Base-by-base conservation (phyloP, 2,113 vertebrate genomes). In the Gnathonemus echidnorhynchus region DNA sequence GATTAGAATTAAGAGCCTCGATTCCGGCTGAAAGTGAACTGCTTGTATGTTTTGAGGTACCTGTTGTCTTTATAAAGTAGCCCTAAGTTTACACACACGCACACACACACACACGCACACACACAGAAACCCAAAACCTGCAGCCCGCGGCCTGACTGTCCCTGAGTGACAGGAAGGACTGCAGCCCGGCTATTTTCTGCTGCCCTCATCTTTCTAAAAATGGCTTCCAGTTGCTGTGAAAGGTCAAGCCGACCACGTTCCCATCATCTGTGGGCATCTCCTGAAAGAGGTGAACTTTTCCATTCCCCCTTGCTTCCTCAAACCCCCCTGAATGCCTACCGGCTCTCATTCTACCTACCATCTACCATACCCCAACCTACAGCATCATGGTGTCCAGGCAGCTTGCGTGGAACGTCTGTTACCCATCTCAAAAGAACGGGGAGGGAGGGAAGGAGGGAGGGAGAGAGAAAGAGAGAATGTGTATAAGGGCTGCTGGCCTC, bases 161-260 rank as follows among this genome's bases (percentile, higher is more conserved):
- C 31, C 19, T 97, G 98, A 99, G 88, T 97, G 98, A 98, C 98
- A 97, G 95, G 95, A 92, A 95, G 96, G 96, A 96, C 97, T 99
- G 97, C 95, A 92, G 90, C 90, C 48, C 93, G 94, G 96, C 97
- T 98, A 98, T 98, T 98, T 99, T 97, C 92, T 97, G 97, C 97
- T 96, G 94, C 95, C 89, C 97, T 95, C 96, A 97, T 97, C 97
- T 97, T 97, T 93, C 95, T 96, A 94, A 97, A 96, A 96, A 96
- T 93, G 95, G 95, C 93, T 96, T 95, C 93, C 94, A 95, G 96
- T 96, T 95, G 94, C 96, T 97, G 96, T 96, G 96, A 96, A 97
- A 95, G 94, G 93, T 94, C 93, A 93, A 92, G 90, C 94, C 94
- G 95, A 93, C 94, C 92, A 88, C 86, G 94, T 93, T 95, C 96